Evolutionary conservation across 2,888 invertebrate species (phyloP), one percentile per base, ranked within the genome.

Genomic region (Hemistola chrysoprasaria): DNA sequence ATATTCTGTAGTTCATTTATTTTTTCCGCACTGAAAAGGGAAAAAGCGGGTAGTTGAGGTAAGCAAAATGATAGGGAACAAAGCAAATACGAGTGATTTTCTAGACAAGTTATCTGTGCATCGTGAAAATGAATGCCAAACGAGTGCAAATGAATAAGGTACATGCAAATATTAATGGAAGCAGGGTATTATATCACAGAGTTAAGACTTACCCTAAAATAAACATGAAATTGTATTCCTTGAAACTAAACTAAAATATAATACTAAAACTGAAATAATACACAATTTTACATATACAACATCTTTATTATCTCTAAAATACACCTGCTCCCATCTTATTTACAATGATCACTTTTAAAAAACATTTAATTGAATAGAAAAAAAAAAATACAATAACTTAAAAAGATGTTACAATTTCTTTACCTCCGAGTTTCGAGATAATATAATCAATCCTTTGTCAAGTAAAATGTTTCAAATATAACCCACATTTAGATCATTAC

Each of bases 111-210:
- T 23, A 22, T 3, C 3, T 8, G 27, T 16, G 11, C 16, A 11
- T 7, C 8, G 24, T 8, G n/a, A n/a, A n/a, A n/a, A 24, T 20
- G 16, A 5, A 23, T 8, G 23, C 11, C 8, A 38, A 49, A 35
- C 39, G 23, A 26, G 45, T 42, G 44, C 47, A 50, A 40, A 11
- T 22, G 7, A 23, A 28, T 8, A 59, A 61, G 58, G 52, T 40
- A 59, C 54, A 60, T 62, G 59, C 55, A 50, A 51, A 45, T 47
- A 47, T 47, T 47, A 69, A 81, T 81, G 85, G 85, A 85, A 84
- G 85, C 85, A 85, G 85, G 84, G 9, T 8, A 40, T 24, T 9
- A 6, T 37, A 40, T 21, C 21, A 16, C 2, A 16, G 16, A 4
- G n/a, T n/a, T 25, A 25, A 25, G 26, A 38, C 39, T 39, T 44